Evolutionary conservation across 1,140 invertebrate genomes (phyloP).

Genomic region (Hyles euphorbiae): DNA sequence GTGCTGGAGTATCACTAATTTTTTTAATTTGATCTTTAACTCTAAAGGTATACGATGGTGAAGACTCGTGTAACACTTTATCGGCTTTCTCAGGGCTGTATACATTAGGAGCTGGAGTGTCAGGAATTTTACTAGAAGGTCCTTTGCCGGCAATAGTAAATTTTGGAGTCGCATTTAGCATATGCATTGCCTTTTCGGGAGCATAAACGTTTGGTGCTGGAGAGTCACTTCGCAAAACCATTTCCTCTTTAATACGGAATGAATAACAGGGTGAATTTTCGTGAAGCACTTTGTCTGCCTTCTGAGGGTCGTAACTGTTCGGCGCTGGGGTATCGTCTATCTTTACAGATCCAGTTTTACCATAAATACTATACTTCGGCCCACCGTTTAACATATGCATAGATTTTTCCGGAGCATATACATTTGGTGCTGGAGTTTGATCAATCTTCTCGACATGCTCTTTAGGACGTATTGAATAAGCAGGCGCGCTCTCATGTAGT

Average conservation of each 20-base stretch:
- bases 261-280: constrained; percentile 73
- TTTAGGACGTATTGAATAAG: constrained; percentile 73
- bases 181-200: constrained; percentile 80
- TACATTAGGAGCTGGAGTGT: constrained; percentile 83
- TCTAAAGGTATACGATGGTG: constrained; percentile 85
- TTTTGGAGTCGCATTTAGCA: constrained; percentile 77
- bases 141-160: constrained; percentile 78
- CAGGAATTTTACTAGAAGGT: constrained; percentile 66
- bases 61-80: constrained; percentile 77
- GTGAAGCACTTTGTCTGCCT: constrained; percentile 74
- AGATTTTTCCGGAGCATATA: constrained; percentile 84
- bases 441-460: constrained; percentile 64
- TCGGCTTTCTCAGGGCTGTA: constrained; percentile 84
- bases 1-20: constrained; percentile 65
- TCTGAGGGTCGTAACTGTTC: constrained; percentile 83
- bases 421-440: constrained; percentile 73
- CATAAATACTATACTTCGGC: constrained; percentile 83
- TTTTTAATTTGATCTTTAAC: constrained; percentile 76
- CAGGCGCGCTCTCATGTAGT: constrained; percentile 71
- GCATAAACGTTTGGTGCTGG: constrained; percentile 81
- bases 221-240: constrained; percentile 75
- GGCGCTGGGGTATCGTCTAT: constrained; percentile 82
- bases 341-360: constrained; percentile 73
- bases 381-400: constrained; percentile 79
- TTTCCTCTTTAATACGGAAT: constrained; percentile 71